These are phyloP conservation scores for Dendronephthya gigantea DNA, from an alignment of 64 coral and sea anemone genomes.

Conservation along the genomic window DNA sequence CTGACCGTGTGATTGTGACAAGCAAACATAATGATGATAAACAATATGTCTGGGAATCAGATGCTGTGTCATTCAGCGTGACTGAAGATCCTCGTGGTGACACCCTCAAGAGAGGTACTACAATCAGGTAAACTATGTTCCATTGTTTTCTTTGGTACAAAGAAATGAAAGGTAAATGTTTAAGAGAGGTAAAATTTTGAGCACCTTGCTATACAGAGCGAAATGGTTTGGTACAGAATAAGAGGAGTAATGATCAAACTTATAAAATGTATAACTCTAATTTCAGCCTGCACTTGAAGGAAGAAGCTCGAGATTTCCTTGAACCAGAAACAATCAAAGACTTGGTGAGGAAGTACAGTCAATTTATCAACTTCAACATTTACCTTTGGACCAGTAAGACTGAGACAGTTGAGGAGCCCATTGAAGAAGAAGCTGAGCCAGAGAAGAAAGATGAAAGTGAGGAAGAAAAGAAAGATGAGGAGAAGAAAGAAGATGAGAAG, in stretches of 20 bases:
- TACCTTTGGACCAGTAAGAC: slow-evolving; percentile 96
- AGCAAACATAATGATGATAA: slow-evolving; percentile 96
- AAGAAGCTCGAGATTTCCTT: slow-evolving; percentile 87
- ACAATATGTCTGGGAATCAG: slow-evolving; percentile 96
- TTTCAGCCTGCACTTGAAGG: slow-evolving; percentile 79
- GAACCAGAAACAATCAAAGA: slow-evolving; percentile 85
- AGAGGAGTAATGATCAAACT: too few species aligned
- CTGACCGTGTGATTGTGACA: slow-evolving; percentile 96
- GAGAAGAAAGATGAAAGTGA: slow-evolving; percentile 40
- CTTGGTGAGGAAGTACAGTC: slow-evolving; percentile 95
- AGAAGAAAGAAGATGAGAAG: not conserved
- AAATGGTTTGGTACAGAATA: too few species aligned
- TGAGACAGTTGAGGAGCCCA: slow-evolving; percentile 78
- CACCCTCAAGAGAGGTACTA: slow-evolving; percentile 83
- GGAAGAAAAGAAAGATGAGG: slow-evolving; percentile 40
- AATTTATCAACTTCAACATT: slow-evolving; percentile 99
- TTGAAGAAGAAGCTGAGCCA: slow-evolving; percentile 73
- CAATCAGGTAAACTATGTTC: slow-evolving; percentile 55
- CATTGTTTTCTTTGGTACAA: not conserved
- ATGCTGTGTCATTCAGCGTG: slow-evolving; percentile 80
- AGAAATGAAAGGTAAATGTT: too few species aligned
- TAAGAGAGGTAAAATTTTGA: too few species aligned
- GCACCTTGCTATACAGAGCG: not conserved
- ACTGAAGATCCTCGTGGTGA: slow-evolving; percentile 79
- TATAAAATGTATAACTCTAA: not conserved